Base-by-base conservation (phyloP, 2,113 vertebrate genomes). In the Empidonax alnorum region DNA sequence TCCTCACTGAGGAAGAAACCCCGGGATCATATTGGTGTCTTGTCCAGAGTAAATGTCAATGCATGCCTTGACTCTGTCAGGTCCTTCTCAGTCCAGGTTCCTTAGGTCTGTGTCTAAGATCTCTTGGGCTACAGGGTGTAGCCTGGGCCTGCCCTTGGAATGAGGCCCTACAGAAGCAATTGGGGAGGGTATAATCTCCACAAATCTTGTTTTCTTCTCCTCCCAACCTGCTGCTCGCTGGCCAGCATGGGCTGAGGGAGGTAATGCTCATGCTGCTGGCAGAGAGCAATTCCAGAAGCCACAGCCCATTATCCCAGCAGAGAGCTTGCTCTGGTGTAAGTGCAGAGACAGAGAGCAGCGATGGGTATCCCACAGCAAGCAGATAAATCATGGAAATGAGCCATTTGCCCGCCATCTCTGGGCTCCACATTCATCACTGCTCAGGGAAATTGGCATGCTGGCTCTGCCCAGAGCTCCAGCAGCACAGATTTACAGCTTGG, bases 321-420 rank as follows among this genome's bases (percentile, higher is more conserved):
- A 90, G 35, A 90, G 31, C 12, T 2, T 31, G 67, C 75, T 37
- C 58, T 9, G 47, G 41, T 42, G 2, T 68, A 74, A 96, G 69
- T 41, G 69, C 92, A 41, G 20, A 73, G 84, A 56, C 10, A 1
- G 68, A 12, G 19, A 47, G 23, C 5, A 47, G 68, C 10, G 0
- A 3, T 7, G 31, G 27, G 1, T 2, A 15, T 56, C 53, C 4
- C 2, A 2, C 23, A 46, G 25, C 28, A 23, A 52, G 12, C 7
- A 21, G 58, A 58, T 59, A 23, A 23, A 79, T 50, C 41, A 67
- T 35, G 84, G 58, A 12, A 42, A 72, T 7, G 76, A 62, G 65
- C 89, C 42, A 31, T 55, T 87, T 67, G 49, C 27, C 35, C 1
- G 62, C 93, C 25, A 28, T 56, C 73, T 95, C 76, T 33, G 52